Evolutionary conservation across 2,113 vertebrate genomes (phyloP).

Genomic region (Microtus richardsoni): DNA sequence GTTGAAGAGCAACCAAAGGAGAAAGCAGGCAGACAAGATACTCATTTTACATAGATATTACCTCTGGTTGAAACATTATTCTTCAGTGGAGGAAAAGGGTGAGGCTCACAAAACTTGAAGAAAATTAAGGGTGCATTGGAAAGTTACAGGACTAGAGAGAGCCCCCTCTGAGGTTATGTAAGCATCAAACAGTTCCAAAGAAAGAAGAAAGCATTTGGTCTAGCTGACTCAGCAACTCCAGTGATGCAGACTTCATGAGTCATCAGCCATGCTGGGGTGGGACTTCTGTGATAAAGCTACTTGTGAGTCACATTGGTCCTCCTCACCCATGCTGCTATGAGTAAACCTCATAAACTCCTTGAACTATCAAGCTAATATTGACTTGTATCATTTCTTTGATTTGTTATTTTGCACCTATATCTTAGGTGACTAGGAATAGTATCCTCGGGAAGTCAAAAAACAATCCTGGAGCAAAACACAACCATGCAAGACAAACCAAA

Average conservation of each 20-base stretch:
- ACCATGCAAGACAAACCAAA: background rate
- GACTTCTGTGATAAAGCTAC: background rate
- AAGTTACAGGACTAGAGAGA: background rate
- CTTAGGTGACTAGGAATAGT: background rate
- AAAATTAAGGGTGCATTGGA: background rate
- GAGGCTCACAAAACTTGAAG: background rate
- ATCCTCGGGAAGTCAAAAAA: no score
- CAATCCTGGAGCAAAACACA: background rate
- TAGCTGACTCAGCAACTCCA: background rate
- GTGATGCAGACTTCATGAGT: background rate
- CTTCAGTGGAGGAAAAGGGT: background rate
- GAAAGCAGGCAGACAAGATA: background rate
- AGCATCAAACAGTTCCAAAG: background rate
- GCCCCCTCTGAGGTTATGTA: background rate
- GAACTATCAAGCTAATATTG: background rate
- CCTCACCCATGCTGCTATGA: background rate
- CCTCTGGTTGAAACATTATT: background rate
- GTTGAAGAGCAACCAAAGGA: background rate
- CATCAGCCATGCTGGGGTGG: background rate
- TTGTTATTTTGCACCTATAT: background rate
- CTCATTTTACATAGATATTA: background rate
- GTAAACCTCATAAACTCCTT: background rate
- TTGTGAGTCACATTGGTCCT: background rate
- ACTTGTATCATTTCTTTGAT: background rate
- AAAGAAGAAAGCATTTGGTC: background rate